Evolutionary conservation across 2,113 vertebrate genomes (phyloP), one percentile per base, ranked within the genome.

Genomic region (Hippolais icterina): DNA sequence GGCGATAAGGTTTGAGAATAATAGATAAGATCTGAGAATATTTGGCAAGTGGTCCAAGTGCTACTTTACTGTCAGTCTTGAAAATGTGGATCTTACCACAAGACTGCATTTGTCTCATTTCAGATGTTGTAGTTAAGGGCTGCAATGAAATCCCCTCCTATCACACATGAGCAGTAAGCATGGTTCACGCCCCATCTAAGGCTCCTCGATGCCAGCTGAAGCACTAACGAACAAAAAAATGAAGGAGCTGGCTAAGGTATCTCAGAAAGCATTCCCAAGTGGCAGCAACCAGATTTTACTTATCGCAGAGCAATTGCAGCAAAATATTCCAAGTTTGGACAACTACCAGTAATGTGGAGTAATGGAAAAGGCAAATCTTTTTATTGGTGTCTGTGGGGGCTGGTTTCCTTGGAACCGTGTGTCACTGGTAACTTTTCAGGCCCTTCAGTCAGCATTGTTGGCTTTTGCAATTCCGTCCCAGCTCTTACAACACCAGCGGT

Each of bases 401-500:
- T 29, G 44, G 25, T 29, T 53, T 59, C 9, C 20, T 23, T 50
- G 71, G 66, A 80, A 16, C 31, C 2, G 0, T 3, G 39, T 46
- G 37, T 13, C 61, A 54, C 56, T 27, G 13, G 10, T 29, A 81
- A 64, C 25, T 49, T 49, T 18, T 76, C 14, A 3, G 24, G 42
- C 29, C 63, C 29, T 50, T 69, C 20, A 92, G 59, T 66, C 90
- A 61, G 64, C 21, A 1, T 10, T 70, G 65, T 5, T 10, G 66
- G 44, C 64, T 95, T 87, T 94, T 94, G 95, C 95, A 97, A 92
- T 59, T 71, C 76, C 21, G 9, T 9, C 56, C 8, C 2, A 2
- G 37, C 25, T 81, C 86, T 95, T 95, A 85, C 95, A 75, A 92
- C 91, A 97, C 31, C 56, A 75, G 95, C 9, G 56, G 95, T 87